Percentiles rank a stretch among this genome's conserved stretches.
Evolutionary conservation across 1,140 invertebrate genomes (phyloP).

Genomic region (Papilio glaucus): DNA sequence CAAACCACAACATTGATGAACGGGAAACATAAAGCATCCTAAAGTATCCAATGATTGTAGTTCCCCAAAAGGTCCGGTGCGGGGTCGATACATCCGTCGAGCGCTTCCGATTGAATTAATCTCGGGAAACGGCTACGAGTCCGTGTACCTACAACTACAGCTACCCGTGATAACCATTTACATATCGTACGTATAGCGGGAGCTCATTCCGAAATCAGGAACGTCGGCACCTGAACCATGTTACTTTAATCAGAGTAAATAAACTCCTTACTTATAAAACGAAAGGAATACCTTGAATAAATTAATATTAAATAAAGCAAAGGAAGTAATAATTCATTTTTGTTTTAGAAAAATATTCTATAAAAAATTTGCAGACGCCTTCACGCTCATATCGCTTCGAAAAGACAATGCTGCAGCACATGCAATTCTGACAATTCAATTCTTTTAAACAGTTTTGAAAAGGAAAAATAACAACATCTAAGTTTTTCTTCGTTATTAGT

Average conservation of each 20-base stretch:
- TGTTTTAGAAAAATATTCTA: too few relatives aligned
- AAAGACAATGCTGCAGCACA: too few relatives aligned
- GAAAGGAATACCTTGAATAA: neutral
- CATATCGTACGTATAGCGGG: slow-evolving; percentile 54
- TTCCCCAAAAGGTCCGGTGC: slow-evolving; percentile 71
- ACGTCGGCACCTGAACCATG: slow-evolving; percentile 36
- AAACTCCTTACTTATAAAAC: neutral
- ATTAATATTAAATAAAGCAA: too few relatives aligned
- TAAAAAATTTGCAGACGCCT: too few relatives aligned
- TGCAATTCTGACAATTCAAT: too few relatives aligned
- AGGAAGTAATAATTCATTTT: too few relatives aligned
- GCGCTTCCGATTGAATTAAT: slow-evolving; percentile 77
- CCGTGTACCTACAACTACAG: neutral
- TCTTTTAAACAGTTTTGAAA: too few relatives aligned
- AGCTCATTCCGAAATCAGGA: slow-evolving; percentile 51
- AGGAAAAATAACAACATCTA: too few relatives aligned
- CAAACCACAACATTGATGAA: slow-evolving; percentile 27
- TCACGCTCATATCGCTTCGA: too few relatives aligned
- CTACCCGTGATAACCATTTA: slow-evolving; percentile 65
- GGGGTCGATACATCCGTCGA: slow-evolving; percentile 63
- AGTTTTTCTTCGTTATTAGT: too few relatives aligned
- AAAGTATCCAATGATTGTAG: slow-evolving; percentile 56
- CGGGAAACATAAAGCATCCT: slow-evolving; percentile 37
- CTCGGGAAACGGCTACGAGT: slow-evolving; percentile 54
- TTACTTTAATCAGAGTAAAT: slow-evolving; percentile 28